Base-by-base conservation (phyloP, 30 jellyfish, hydroid and myxozoan genomes). In the Catostylus mosaicus region DNA sequence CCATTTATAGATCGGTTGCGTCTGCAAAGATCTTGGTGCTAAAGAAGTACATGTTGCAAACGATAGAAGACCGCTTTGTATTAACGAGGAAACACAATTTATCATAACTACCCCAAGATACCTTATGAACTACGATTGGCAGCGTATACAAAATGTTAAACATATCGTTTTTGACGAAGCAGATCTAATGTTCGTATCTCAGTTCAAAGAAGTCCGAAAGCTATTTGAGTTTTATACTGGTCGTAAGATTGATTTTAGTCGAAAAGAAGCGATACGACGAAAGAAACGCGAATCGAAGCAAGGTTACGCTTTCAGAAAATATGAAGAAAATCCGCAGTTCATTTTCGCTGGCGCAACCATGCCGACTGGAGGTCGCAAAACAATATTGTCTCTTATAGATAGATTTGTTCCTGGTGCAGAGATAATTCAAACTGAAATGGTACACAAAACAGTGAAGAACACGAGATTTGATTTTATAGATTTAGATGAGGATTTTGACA, bases 341-440 rank as follows among this genome's bases (percentile, higher is more conserved):
- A 67, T 92, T 27, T 92, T 86, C 47, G 95, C 81, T 46, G 98
- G 96, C 1, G 98, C 98, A 47, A 92, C 98, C 32, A 86, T 92
- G 83, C 98, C 98, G 2, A 73, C 56, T 46, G 85, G 88, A 16
- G 85, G 88, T 20, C 77, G 84, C 2, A 80, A 81, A 79, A 83
- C 90, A 35, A 89, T 96, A 0, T 12, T 92, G 78, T 75, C 95
- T 5, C 75, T 77, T 3, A 73, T 92, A 18, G 80, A 82, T 30
- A 60, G 52, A 1, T 81, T 92, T 65, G 86, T 92, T 5, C 96
- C 98, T n/a, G 74, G 71, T 73, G 78, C 69, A 20, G 31, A 60
- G 40, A 68, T 75, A 1, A 57, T 92, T 36, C 94, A 80, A 47
- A 37, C 90, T 11, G 94, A 78, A 9, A 63, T 35, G 72, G 90